These are phyloP conservation scores for Haemorhous mexicanus DNA, from an alignment of 2,113 vertebrate genomes.

Conservation along the genomic window DNA sequence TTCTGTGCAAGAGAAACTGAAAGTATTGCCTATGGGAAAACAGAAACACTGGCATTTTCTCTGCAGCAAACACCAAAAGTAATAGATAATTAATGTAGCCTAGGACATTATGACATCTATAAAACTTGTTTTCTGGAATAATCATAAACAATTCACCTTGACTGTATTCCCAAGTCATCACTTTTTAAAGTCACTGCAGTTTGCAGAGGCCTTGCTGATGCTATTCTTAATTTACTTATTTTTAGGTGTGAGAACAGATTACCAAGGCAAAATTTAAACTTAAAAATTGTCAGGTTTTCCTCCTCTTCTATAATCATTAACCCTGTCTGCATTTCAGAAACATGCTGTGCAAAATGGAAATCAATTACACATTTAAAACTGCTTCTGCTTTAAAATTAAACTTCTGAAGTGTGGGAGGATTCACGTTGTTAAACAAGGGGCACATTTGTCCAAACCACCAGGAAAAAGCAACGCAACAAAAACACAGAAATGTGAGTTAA, in stretches of 20 bases:
- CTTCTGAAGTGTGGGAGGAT: neutral
- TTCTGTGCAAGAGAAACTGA: constrained; percentile 32
- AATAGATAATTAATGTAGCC: neutral
- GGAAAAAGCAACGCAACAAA: neutral
- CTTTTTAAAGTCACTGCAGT: neutral
- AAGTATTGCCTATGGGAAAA: constrained; percentile 11
- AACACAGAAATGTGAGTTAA: neutral
- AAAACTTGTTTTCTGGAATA: neutral
- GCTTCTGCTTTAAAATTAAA: neutral
- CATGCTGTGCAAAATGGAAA: neutral
- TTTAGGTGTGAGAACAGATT: constrained; percentile 15
- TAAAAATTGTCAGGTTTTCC: neutral
- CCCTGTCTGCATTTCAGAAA: neutral
- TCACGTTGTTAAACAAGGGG: neutral
- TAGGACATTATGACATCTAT: neutral
- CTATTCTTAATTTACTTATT: constrained; percentile 5
- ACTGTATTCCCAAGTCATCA: neutral
- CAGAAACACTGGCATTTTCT: neutral
- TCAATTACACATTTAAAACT: neutral
- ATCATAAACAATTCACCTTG: constrained; percentile 1
- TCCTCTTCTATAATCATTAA: neutral
- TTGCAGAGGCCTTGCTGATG: neutral
- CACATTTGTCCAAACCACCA: neutral
- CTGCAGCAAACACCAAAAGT: neutral
- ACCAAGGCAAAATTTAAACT: neutral